Base-by-base conservation (phyloP, 2,797 vertebrate genomes). In the Decapterus maruadsi region DNA sequence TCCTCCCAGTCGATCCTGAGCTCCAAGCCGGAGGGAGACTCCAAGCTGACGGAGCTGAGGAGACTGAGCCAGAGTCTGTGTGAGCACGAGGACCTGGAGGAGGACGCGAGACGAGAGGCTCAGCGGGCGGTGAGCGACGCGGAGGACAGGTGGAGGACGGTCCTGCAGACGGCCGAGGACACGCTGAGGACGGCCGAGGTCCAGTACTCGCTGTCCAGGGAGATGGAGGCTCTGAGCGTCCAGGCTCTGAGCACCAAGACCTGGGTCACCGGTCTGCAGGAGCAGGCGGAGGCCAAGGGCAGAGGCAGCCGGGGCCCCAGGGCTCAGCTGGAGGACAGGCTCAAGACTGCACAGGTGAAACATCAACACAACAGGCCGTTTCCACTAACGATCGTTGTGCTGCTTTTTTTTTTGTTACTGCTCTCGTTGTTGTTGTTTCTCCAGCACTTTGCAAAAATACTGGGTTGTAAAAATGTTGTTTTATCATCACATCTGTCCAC, bases 181-280 rank as follows among this genome's bases (percentile, higher is more conserved):
- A 58, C 79, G 4, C 81, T 89, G 72, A 64, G 77, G 43, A 83
- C 86, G 73, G 90, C 86, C 0, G 87, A 94, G 81, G 43, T 84
- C 36, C 89, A 89, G 43, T 90, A 94, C 68, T 88, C 78, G 0
- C 81, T 94, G 62, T 81, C 84, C 80, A 85, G 77, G 9, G 92
- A 96, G 78, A 85, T 89, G 63, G 92, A 94, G 6, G 77, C 20
- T 65, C 96, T 97, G 83, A 71, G 86, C 34, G 84, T 90, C 61
- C 91, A 96, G 34, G 90, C 80, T 2, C 89, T 77, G 8, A 92
- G 87, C 80, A 87, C 93, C 22, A 85, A 77, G 59, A 81, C 69
- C 51, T 97, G 96, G 93, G 87, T 97, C 26, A 77, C 81, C 70
- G 92, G 89, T 5, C 93, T 96, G 6, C 93, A 95, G 80, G 88